These are phyloP conservation scores for Orchesella flavescens DNA, from an alignment of 2,888 invertebrate species.

Conservation along the genomic window DNA sequence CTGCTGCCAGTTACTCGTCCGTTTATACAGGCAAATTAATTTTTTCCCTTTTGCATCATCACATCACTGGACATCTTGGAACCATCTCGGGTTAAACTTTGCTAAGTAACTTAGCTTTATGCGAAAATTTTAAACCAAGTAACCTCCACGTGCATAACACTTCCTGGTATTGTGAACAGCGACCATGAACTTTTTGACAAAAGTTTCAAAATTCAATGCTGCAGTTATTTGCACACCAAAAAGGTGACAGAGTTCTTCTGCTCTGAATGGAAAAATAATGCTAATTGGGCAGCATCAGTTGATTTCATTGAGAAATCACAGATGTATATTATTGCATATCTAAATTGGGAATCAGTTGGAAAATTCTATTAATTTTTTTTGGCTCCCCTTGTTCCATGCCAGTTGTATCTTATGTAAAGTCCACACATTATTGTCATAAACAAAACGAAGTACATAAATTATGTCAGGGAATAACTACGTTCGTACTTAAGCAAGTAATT, in stretches of 20 bases:
- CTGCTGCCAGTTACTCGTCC: neutral
- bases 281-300: neutral
- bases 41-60: neutral
- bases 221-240: neutral
- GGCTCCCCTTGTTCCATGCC: neutral
- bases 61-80: slow-evolving; percentile 17
- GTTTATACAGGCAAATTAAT: too few species aligned
- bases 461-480: neutral
- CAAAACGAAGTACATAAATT: slow-evolving; percentile 3
- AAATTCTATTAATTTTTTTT: slow-evolving; percentile 32
- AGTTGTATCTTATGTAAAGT: slow-evolving; percentile 24
- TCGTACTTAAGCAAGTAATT: neutral
- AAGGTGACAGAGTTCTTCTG: neutral
- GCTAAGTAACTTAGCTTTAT: neutral
- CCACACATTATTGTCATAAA: slow-evolving; percentile 3
- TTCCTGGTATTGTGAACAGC: neutral
- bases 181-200: slow-evolving; percentile 35
- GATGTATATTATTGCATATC: slow-evolving; percentile 42
- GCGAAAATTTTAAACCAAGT: neutral
- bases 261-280: neutral
- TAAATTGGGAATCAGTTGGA: slow-evolving; percentile 47
- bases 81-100: neutral
- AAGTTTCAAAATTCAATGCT: slow-evolving; percentile 1
- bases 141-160: neutral
- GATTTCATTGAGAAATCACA: slow-evolving; percentile 21